These are phyloP conservation scores for Notarius quadriscutis DNA, from an alignment of 2,113 vertebrate species.

Conservation along the genomic window DNA sequence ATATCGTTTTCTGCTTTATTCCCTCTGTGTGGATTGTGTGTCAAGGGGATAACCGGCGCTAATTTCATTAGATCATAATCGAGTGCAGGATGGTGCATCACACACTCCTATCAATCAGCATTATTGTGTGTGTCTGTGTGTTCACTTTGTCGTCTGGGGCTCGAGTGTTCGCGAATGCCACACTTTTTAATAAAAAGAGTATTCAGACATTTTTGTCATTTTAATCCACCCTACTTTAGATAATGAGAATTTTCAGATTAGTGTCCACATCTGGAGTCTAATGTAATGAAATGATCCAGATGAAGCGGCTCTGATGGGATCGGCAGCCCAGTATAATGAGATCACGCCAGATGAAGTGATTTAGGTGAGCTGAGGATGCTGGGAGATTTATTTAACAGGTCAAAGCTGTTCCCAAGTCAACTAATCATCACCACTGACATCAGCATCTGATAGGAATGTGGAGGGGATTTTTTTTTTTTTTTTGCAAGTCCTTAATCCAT, in stretches of 20 bases:
- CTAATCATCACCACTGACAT: conserved; percentile 28
- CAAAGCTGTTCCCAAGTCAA: conserved; percentile 27
- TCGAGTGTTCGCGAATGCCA: neutral
- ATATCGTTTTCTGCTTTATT: conserved; percentile 40
- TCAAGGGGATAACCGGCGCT: conserved; percentile 40
- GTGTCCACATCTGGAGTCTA: conserved; percentile 10
- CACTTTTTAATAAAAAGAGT: neutral
- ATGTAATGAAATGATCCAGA: conserved; percentile 33
- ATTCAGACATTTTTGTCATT: neutral
- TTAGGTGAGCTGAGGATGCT: conserved; percentile 30
- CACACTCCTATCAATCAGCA: conserved; percentile 34
- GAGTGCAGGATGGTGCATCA: conserved; percentile 20
- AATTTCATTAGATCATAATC: conserved; percentile 49
- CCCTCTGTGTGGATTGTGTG: conserved; percentile 31
- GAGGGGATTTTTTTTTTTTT: neutral
- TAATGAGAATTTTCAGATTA: neutral
- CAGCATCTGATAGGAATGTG: conserved; percentile 17
- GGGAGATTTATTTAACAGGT: conserved; percentile 45
- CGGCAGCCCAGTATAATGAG: conserved; percentile 38
- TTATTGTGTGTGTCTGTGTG: conserved; percentile 11
- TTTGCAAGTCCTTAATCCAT: neutral
- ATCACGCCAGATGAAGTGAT: conserved; percentile 45
- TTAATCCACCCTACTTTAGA: neutral
- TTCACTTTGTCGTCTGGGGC: neutral
- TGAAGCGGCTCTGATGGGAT: conserved; percentile 18